Conservation (phyloP, 2,113 vertebrate species). For the Caranx melampygus region DNA sequence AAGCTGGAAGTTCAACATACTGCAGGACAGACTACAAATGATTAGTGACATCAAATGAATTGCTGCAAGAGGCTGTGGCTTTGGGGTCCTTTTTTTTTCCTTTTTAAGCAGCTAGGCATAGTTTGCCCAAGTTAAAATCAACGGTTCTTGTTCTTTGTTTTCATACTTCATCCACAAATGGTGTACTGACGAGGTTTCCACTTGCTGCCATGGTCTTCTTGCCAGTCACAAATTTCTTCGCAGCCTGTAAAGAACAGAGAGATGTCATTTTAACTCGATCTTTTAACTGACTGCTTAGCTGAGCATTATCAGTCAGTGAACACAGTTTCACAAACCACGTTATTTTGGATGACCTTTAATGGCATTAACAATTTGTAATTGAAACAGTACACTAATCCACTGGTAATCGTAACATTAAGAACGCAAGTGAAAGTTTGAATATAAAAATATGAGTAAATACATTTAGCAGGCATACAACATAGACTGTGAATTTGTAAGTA, state of each 20-base stretch:
- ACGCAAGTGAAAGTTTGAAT: too few species aligned
- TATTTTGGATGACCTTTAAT: not conserved
- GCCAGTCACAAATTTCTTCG: conserved; percentile 91
- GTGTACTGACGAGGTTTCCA: conserved; percentile 88
- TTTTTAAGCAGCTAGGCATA: conserved; percentile 36
- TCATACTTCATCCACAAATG: conserved; percentile 90
- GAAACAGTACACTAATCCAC: not conserved
- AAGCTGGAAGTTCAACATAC: conserved; percentile 38
- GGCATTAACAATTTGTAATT: not conserved
- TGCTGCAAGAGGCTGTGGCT: conserved; percentile 34
- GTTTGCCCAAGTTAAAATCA: conserved; percentile 30
- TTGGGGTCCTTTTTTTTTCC: conserved; percentile 36
- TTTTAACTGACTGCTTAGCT: not conserved
- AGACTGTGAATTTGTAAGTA: too few species aligned
- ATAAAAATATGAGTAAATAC: too few species aligned
- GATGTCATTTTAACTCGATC: not conserved
- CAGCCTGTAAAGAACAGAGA: conserved; percentile 83
- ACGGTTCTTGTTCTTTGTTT: conserved; percentile 15
- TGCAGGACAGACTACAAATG: conserved; percentile 47
- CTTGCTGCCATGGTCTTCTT: conserved; percentile 92
- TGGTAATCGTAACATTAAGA: not conserved
- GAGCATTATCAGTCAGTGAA: not conserved
- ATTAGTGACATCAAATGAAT: conserved; percentile 41
- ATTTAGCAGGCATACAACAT: too few species aligned
- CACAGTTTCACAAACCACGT: not conserved